Evolutionary conservation across 2,888 invertebrate species (phyloP).

Genomic region (Perdita meconis): DNA sequence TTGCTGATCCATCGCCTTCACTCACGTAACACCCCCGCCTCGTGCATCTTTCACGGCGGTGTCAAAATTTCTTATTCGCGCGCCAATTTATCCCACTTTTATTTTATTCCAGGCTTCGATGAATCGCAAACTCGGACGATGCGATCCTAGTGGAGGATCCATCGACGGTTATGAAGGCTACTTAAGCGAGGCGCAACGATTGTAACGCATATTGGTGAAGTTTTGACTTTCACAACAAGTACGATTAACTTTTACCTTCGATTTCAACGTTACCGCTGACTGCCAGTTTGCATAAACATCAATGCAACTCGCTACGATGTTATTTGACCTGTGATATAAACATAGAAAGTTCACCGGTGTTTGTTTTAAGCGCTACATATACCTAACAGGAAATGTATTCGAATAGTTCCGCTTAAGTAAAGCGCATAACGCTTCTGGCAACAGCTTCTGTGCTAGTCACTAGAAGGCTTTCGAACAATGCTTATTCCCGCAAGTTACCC

Average conservation of each 20-base stretch:
- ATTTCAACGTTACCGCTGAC: neutral
- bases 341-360: conserved; percentile 1
- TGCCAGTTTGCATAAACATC: neutral
- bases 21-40: conserved; percentile 52
- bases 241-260: neutral
- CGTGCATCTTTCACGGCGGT: conserved; percentile 45
- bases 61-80: conserved; percentile 62
- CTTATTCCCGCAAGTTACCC: conserved; percentile 1
- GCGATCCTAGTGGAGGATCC: too few relatives aligned
- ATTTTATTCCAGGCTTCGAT: too few relatives aligned
- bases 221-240: neutral
- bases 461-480: neutral
- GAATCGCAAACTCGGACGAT: too few relatives aligned
- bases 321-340: neutral
- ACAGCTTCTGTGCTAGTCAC: neutral
- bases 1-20: conserved; percentile 71
- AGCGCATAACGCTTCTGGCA: neutral
- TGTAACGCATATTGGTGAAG: too few relatives aligned
- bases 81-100: conserved; percentile 33
- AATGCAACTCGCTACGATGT: too few relatives aligned
- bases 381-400: neutral
- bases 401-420: conserved; percentile 4
- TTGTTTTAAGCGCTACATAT: neutral
- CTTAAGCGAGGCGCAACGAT: too few relatives aligned
- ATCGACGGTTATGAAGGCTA: too few relatives aligned